Base-by-base conservation (phyloP, 2,113 vertebrate genomes). In the Phalacrocorax brasilianus region DNA sequence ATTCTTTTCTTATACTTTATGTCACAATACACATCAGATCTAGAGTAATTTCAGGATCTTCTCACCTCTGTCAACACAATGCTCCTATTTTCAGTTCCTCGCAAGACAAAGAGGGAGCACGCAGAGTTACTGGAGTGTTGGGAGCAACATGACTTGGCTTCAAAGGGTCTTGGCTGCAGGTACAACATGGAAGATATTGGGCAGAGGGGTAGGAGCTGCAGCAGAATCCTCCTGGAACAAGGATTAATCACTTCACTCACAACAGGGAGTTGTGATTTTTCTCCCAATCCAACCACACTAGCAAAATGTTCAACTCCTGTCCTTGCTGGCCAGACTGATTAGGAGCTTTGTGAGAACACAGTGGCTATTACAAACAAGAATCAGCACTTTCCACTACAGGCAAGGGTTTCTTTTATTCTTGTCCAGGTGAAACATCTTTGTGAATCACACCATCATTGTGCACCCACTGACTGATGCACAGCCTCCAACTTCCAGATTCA, bases 161-260 rank as follows among this genome's bases (percentile, higher is more conserved):
- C 52, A 24, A 56, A 40, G 24, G 53, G 44, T 32, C n/a, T 12
- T 63, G 58, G 18, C 50, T 38, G 45, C 16, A 42, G 24, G 19
- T 26, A 42, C 5, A 24, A 50, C 2, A 1, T 3, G 35, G 47
- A 83, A 53, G 49, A 38, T 23, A 40, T 3, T 1, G 0, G 13
- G 19, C 19, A 85, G 61, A 45, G 30, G 9, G 4, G 2, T 67
- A 53, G 18, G 5, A 74, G 45, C 23, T 62, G 30, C 45, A 88
- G 33, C 44, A 72, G 33, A 55, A 72, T 38, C 17, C 33, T 28
- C 9, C 70, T 20, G 15, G 21, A 3, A 1, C 13, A 23, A 50
- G 6, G 42, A 76, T 35, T 40, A 15, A 49, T 49, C 53, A 32
- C 26, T 10, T 32, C 42, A 8, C 71, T 55, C 20, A 17, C 40